A percentile compares a stretch with the other conserved stretches of the same genome.
These are phyloP conservation scores for Palythoa caribaeorum DNA, from an alignment of 92 coral and sea anemone genomes.

Conservation along the genomic window DNA sequence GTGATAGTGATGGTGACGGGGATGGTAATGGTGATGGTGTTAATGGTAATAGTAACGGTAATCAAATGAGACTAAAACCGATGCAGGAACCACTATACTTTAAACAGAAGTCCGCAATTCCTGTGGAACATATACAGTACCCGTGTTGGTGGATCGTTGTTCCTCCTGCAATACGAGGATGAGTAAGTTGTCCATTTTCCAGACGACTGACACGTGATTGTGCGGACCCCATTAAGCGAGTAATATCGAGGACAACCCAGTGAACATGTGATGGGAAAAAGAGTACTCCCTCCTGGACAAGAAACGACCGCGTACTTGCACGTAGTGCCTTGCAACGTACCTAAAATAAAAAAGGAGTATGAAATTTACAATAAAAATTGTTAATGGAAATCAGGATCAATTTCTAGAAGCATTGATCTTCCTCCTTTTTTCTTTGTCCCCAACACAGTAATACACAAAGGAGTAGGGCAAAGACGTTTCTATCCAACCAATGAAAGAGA, in stretches of 20 bases:
- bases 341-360: conserved; percentile 51
- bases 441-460: too few species aligned
- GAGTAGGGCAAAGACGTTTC: too few species aligned
- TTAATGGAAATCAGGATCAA: background rate
- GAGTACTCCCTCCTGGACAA: conserved; percentile 86
- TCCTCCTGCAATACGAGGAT: conserved; percentile 89
- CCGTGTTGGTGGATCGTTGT: conserved; percentile 96
- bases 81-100: too few species aligned
- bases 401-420: background rate
- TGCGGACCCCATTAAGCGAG: conserved; percentile 79
- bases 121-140: conserved; percentile 41
- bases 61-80: background rate
- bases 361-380: background rate
- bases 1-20: background rate
- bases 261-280: conserved; percentile 89
- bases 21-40: background rate
- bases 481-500: too few species aligned
- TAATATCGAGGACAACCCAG: conserved; percentile 83
- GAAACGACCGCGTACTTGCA: conserved; percentile 83
- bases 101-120: background rate
- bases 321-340: conserved; percentile 81
- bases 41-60: background rate
- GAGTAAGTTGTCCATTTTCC: conserved; percentile 90
- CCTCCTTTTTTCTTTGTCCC: too few species aligned
- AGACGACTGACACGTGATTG: conserved; percentile 91